These are phyloP conservation scores for Phocoena sinus DNA, from an alignment of 2,113 vertebrate species.

Conservation along the genomic window DNA sequence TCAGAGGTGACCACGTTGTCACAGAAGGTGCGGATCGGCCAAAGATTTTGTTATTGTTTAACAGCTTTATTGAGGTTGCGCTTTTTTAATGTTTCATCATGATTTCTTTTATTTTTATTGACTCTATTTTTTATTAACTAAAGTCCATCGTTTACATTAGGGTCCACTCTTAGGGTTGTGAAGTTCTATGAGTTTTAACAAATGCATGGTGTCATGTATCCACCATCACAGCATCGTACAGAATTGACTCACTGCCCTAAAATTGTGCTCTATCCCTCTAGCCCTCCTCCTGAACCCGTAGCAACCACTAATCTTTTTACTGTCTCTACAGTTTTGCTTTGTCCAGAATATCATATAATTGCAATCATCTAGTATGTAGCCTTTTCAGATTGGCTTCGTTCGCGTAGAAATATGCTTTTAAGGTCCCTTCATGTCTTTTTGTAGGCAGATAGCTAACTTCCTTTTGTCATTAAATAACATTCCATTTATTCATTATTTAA, in stretches of 20 bases:
- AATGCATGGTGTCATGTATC: background rate
- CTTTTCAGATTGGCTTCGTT: background rate
- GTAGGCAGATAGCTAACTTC: background rate
- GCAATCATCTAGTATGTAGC: background rate
- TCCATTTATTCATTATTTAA: background rate
- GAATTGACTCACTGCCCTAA: background rate
- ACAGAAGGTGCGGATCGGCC: background rate
- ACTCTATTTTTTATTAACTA: background rate
- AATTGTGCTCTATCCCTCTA: background rate
- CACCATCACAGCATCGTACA: background rate
- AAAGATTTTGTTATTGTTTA: background rate
- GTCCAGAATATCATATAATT: background rate
- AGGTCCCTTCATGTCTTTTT: background rate
- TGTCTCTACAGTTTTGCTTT: background rate
- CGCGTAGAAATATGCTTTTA: background rate
- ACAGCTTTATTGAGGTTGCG: background rate
- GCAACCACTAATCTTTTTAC: background rate
- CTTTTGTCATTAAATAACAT: background rate
- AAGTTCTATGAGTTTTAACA: background rate
- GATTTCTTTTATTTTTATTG: background rate
- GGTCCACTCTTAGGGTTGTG: background rate
- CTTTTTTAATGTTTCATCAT: background rate
- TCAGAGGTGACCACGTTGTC: background rate
- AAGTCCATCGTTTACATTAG: background rate
- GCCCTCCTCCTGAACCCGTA: background rate